These are phyloP conservation scores for Neodontobutis hainanensis DNA, from an alignment of 2,113 vertebrate genomes.

Conservation along the genomic window DNA sequence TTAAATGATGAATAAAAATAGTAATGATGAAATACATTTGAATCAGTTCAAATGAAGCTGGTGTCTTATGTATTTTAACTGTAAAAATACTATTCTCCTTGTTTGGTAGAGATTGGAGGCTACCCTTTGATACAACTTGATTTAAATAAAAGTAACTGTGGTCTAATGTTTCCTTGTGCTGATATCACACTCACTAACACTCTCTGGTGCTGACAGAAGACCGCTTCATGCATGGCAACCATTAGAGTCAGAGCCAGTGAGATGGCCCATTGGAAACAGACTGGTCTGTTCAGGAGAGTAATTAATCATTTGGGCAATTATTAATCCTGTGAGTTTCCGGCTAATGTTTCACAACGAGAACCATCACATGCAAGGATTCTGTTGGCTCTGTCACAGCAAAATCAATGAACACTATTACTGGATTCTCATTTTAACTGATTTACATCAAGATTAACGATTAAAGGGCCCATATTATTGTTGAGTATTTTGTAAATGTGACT, in stretches of 20 bases:
- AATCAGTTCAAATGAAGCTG: no score
- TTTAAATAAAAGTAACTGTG: background rate
- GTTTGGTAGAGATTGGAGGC: no score
- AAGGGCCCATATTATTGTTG: no score
- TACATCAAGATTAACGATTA: background rate
- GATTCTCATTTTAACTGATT: slow-evolving; percentile 4
- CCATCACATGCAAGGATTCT: slow-evolving; percentile 18
- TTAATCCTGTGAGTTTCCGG: slow-evolving; percentile 50
- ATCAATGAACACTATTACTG: background rate
- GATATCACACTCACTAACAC: slow-evolving; percentile 1
- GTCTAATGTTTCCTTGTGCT: background rate
- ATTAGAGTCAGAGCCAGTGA: slow-evolving; percentile 46
- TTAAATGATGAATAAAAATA: no score
- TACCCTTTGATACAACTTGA: background rate
- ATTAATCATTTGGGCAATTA: slow-evolving; percentile 71
- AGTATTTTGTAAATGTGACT: no score
- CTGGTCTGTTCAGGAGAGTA: slow-evolving; percentile 36
- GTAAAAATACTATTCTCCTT: no score
- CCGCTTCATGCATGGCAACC: slow-evolving; percentile 39
- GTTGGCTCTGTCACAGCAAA: slow-evolving; percentile 13
- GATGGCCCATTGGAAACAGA: slow-evolving; percentile 54
- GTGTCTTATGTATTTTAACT: no score
- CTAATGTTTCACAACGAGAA: slow-evolving; percentile 38
- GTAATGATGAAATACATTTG: no score
- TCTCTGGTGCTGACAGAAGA: slow-evolving; percentile 56